These are phyloP conservation scores for Drosophila pseudoananassae DNA, from an alignment of 1,140 invertebrate species.

Conservation along the genomic window DNA sequence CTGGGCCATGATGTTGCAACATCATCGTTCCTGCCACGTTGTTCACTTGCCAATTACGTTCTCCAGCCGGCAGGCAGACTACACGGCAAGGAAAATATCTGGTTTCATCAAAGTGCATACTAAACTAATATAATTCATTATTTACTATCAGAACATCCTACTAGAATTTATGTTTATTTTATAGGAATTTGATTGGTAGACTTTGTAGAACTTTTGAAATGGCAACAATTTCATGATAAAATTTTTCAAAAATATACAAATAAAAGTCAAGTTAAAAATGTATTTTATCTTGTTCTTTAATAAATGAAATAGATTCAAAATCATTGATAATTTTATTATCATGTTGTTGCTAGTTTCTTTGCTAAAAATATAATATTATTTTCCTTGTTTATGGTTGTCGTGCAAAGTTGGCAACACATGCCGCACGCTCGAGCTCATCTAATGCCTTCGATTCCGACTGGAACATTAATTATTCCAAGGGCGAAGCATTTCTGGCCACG, in stretches of 20 bases:
- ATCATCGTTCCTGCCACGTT: conserved; percentile 50
- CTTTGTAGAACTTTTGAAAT: too few relatives aligned
- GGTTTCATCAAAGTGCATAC: neutral
- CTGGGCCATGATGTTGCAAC: conserved; percentile 25
- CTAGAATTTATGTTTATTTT: too few relatives aligned
- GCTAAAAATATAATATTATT: neutral
- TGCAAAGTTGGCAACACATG: conserved; percentile 44
- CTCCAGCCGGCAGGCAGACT: neutral
- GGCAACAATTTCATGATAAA: too few relatives aligned
- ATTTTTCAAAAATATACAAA: too few relatives aligned
- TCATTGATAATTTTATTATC: too few relatives aligned
- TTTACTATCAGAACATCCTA: neutral
- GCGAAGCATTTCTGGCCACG: conserved; percentile 31
- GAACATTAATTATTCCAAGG: conserved; percentile 35
- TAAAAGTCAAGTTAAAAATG: neutral
- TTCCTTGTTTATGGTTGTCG: conserved; percentile 32
- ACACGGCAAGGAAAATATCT: conserved; percentile 5
- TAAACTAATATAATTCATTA: neutral
- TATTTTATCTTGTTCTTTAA: neutral
- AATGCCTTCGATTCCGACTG: conserved; percentile 37
- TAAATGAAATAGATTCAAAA: neutral
- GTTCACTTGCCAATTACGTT: conserved; percentile 72
- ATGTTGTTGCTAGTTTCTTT: neutral
- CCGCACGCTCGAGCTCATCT: conserved; percentile 39
- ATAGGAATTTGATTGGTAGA: too few relatives aligned